These are phyloP conservation scores for Thymallus thymallus DNA, from an alignment of 2,113 vertebrate genomes.

Conservation along the genomic window DNA sequence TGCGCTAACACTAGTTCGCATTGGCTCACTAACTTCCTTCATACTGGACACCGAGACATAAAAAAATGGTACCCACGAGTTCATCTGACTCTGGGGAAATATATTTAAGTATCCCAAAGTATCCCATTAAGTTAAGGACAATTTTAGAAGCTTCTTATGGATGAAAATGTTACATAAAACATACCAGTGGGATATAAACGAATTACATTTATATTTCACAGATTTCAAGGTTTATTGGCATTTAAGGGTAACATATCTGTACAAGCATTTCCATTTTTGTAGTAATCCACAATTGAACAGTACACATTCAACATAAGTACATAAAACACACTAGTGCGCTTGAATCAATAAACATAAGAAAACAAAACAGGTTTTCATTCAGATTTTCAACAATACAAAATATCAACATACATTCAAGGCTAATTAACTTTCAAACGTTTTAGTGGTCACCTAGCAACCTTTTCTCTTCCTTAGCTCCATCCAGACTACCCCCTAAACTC, in stretches of 20 bases:
- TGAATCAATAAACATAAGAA: neutral
- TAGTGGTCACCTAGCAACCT: constrained; percentile 30
- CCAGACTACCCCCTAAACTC: constrained; percentile 59
- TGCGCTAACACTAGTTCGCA: too few relatives aligned
- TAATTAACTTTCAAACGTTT: neutral
- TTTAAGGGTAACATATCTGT: neutral
- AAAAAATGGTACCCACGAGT: neutral
- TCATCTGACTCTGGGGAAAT: too few relatives aligned
- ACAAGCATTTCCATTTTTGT: neutral
- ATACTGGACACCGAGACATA: too few relatives aligned
- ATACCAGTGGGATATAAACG: neutral
- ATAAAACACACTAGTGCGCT: neutral
- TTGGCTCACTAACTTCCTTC: too few relatives aligned
- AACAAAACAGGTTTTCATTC: neutral
- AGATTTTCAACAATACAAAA: neutral
- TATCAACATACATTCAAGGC: neutral
- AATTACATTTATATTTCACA: neutral
- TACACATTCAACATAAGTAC: neutral
- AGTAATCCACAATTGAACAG: neutral
- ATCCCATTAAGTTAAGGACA: too few relatives aligned
- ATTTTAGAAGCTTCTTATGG: neutral
- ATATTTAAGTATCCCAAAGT: too few relatives aligned
- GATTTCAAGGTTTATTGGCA: neutral
- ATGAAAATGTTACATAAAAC: neutral
- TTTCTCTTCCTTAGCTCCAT: constrained; percentile 70